These are phyloP conservation scores for Neostethus bicornis DNA, from an alignment of 2,797 vertebrate genomes.

Conservation along the genomic window DNA sequence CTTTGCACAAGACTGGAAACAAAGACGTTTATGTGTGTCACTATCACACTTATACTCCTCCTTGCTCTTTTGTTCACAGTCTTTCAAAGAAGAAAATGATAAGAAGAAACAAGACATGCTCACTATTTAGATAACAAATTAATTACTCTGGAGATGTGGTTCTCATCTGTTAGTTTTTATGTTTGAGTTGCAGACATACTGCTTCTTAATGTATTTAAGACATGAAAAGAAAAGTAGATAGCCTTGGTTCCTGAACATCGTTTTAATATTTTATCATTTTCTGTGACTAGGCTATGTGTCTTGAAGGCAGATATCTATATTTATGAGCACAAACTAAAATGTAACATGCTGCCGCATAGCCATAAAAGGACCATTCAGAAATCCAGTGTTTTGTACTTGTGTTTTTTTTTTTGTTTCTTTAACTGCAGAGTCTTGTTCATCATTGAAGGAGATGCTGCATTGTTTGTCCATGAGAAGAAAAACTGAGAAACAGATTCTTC, in stretches of 20 bases:
- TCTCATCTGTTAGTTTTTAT: slow-evolving; percentile 4
- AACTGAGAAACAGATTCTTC: slow-evolving; percentile 16
- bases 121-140: slow-evolving; percentile 20
- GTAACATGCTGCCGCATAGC: slow-evolving; percentile 14
- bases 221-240: slow-evolving; percentile 29
- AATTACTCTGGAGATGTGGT: slow-evolving; percentile 8
- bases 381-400: slow-evolving; percentile 5
- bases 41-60: slow-evolving; percentile 8
- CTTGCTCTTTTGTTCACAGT: slow-evolving; percentile 9
- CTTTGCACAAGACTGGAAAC: neutral
- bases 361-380: slow-evolving; percentile 13
- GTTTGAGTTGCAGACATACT: slow-evolving; percentile 42
- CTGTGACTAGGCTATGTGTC: slow-evolving; percentile 49
- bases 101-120: slow-evolving; percentile 12
- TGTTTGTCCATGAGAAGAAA: slow-evolving; percentile 5
- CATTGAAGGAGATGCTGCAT: slow-evolving; percentile 7
- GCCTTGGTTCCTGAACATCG: slow-evolving; percentile 35
- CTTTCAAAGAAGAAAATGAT: slow-evolving; percentile 2
- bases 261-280: slow-evolving; percentile 51
- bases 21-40: slow-evolving; percentile 12
- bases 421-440: neutral
- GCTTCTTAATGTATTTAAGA: slow-evolving; percentile 49
- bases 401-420: slow-evolving; percentile 31
- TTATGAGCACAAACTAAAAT: slow-evolving; percentile 8
- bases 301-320: slow-evolving; percentile 11